Evolutionary conservation across 2,797 vertebrate species (phyloP), one percentile per base, ranked within the genome.

Genomic region (Poecilia velifera): DNA sequence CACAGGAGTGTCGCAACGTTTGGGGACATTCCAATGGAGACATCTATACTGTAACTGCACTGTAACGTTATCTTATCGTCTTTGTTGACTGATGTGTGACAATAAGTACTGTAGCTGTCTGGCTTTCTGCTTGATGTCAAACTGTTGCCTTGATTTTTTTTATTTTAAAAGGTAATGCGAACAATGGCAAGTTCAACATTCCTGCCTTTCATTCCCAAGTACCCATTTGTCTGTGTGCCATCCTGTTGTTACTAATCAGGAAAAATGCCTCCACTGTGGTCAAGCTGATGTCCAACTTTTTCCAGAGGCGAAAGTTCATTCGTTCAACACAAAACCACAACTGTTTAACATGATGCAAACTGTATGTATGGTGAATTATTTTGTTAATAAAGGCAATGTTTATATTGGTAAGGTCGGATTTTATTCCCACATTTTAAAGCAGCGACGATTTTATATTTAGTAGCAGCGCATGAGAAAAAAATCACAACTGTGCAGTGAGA

Each of bases 361-460:
- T 94, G 84, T 93, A 88, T 95, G 94, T 94, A 89, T 82, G 91
- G 93, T 95, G 92, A 94, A 91, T 82, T 92, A 93, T 95, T 95
- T 96, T 95, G 91, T 94, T 94, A 95, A 96, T 96, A 95, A 96
- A 96, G 92, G 80, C 83, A 86, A 93, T 92, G 87, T 93, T 92
- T 92, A 92, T 91, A 94, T 93, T 92, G 89, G 92, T 79, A 76
- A 83, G 0, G 16, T 43, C 16, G 2, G 6, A 74, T 53, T 91
- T 84, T 86, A 81, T 87, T 89, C 0, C 68, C 68, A 46, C 0
- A 62, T 46, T 16, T 53, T 68, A 2, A 72, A 34, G 34, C 68
- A 9, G 72, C 51, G n/a, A 43, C 4, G 1, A 66, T 16, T 45
- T 71, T 71, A 46, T 72, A 72, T 72, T 72, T 72, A 46, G 68